Percentiles rank a stretch among this genome's conserved stretches.
Conservation (phyloP, 2,888 invertebrate genomes). For the Bellardia pandia region DNA sequence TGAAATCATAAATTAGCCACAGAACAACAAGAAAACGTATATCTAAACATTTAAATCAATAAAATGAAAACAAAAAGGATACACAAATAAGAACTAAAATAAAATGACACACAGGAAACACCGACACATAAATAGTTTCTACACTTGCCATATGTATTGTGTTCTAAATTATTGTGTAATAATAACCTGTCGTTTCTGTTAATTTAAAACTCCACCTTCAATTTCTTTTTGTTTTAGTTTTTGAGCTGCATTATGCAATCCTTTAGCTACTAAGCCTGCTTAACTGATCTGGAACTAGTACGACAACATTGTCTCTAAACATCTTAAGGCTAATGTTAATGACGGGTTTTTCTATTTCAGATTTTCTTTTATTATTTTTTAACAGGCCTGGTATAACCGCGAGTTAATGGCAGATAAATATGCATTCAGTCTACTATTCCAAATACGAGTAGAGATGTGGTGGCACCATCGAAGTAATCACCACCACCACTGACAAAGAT, state of each 20-base stretch:
- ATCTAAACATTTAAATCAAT: constrained; percentile 52
- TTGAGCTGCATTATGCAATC: neutral
- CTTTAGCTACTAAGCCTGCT: constrained; percentile 37
- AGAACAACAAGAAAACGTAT: constrained; percentile 28
- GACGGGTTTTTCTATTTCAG: neutral
- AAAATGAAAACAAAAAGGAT: neutral
- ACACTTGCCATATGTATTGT: constrained; percentile 6
- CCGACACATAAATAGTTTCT: neutral
- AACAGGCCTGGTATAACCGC: constrained; percentile 18
- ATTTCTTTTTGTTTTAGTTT: neutral
- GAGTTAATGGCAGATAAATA: constrained; percentile 52
- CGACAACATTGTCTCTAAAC: constrained; percentile 58
- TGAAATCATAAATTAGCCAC: constrained; percentile 48
- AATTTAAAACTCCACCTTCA: constrained; percentile 72
- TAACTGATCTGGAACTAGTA: constrained; percentile 55
- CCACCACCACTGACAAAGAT: constrained; percentile 18
- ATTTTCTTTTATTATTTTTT: constrained; percentile 24
- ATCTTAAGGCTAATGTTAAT: constrained; percentile 58
- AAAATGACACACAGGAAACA: constrained; percentile 9
- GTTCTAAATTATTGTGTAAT: constrained; percentile 58
- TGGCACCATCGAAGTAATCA: constrained; percentile 38
- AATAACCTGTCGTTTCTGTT: constrained; percentile 68
- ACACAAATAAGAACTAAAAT: neutral
- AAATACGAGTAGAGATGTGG: neutral
- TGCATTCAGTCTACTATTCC: constrained; percentile 49